Evolutionary conservation across 2,888 invertebrate species (phyloP).

Genomic region (Lepidocyrtoides sp.): DNA sequence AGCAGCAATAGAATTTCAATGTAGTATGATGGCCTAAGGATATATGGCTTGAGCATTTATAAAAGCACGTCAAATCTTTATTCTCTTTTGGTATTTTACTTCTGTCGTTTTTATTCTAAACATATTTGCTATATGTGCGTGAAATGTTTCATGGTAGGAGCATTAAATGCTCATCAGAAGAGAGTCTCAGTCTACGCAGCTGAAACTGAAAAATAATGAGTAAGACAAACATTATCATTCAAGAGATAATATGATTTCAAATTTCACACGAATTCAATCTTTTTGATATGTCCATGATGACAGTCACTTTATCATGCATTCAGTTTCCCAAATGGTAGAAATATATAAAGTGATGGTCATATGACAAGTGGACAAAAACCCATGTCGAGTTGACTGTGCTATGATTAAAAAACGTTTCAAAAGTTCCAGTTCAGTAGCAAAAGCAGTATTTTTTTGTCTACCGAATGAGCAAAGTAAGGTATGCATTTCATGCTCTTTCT

Average conservation of each 20-base stretch:
- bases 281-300: neutral
- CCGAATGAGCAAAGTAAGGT: conserved; percentile 46
- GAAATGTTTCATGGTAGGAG: neutral
- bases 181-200: neutral
- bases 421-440: neutral
- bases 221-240: conserved; percentile 22
- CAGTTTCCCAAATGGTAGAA: neutral
- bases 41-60: neutral
- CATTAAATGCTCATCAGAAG: conserved; percentile 36
- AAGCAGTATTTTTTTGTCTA: neutral
- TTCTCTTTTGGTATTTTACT: no score
- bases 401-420: conserved; percentile 5
- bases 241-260: conserved; percentile 17
- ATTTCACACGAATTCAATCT: conserved; percentile 18
- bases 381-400: neutral
- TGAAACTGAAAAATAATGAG: conserved; percentile 8
- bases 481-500: conserved; percentile 63
- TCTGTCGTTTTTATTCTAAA: neutral
- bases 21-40: neutral
- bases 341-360: neutral
- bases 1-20: neutral
- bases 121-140: conserved; percentile 6
- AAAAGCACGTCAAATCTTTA: no score
- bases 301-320: neutral
- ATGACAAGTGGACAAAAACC: conserved; percentile 40